phyloP scores from a whole-genome alignment of 2,888 invertebrate species.

The Stenolophus ochropezus region DNA sequence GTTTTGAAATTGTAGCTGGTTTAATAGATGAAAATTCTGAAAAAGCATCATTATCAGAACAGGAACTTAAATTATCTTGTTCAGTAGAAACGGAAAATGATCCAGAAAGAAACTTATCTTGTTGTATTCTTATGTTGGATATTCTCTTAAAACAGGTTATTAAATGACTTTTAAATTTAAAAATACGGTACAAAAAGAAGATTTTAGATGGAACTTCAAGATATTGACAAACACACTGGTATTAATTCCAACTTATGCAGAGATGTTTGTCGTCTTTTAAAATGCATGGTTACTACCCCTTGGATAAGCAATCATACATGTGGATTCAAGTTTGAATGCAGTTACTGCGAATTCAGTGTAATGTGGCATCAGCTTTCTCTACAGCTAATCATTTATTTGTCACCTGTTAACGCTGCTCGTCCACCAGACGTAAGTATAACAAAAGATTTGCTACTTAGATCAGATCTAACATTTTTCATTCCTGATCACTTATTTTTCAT shows the following conservation, averaged over 20 bases:
- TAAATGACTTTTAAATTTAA: not conserved
- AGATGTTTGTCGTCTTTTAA: slow-evolving; percentile 83
- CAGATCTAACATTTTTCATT: too few relatives aligned
- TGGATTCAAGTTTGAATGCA: slow-evolving; percentile 83
- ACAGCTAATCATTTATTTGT: slow-evolving; percentile 86
- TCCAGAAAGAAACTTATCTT: slow-evolving; percentile 88
- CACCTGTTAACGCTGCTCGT: slow-evolving; percentile 83
- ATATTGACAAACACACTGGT: slow-evolving; percentile 87
- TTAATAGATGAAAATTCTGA: slow-evolving; percentile 83
- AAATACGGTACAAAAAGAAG: not conserved
- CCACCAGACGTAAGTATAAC: slow-evolving; percentile 82
- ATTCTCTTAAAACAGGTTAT: slow-evolving; percentile 92
- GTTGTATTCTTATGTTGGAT: slow-evolving; percentile 97
- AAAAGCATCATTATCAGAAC: slow-evolving; percentile 82
- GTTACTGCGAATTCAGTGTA: slow-evolving; percentile 93
- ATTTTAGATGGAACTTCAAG: slow-evolving; percentile 86
- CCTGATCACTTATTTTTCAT: too few relatives aligned
- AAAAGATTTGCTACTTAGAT: too few relatives aligned
- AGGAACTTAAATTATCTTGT: slow-evolving; percentile 78
- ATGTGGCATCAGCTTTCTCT: slow-evolving; percentile 96
- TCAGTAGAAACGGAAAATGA: slow-evolving; percentile 83
- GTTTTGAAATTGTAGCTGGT: slow-evolving; percentile 73
- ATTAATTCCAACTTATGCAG: slow-evolving; percentile 84
- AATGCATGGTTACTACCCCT: slow-evolving; percentile 84
- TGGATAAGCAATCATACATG: slow-evolving; percentile 82